phyloP scores from a whole-genome alignment of 2,797 vertebrate species.

The Lithobates pipiens region DNA sequence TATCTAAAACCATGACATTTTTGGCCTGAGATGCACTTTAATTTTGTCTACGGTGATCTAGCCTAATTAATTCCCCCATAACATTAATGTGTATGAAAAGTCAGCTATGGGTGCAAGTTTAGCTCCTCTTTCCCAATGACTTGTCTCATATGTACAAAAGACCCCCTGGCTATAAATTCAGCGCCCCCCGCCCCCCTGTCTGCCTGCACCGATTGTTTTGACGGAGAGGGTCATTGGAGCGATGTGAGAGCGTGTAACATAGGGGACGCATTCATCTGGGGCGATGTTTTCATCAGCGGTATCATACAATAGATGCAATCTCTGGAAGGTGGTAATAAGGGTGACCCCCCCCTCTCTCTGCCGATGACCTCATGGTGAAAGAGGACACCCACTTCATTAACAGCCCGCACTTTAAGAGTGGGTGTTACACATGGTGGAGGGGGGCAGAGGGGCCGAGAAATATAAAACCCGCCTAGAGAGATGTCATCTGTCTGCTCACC shows the following conservation, averaged over 20 bases:
- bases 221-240: constrained; percentile 15
- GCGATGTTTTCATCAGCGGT: constrained; percentile 16
- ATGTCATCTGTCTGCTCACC: constrained; percentile 51
- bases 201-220: not conserved
- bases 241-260: constrained; percentile 1
- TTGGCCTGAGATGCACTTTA: too few species aligned
- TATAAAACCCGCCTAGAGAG: constrained; percentile 50
- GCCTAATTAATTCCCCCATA: too few species aligned
- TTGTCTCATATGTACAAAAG: not conserved
- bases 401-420: constrained; percentile 35
- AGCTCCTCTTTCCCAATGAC: too few species aligned
- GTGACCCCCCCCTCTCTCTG: constrained; percentile 1
- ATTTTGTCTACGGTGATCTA: too few species aligned
- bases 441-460: constrained; percentile 30
- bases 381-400: constrained; percentile 56
- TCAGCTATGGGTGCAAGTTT: too few species aligned
- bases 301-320: not conserved
- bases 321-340: constrained; percentile 40
- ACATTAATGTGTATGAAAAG: too few species aligned
- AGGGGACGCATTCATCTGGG: constrained; percentile 25
- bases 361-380: constrained; percentile 58
- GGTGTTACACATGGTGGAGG: constrained; percentile 12
- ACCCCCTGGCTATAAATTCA: constrained; percentile 34
- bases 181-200: not conserved
- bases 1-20: too few species aligned